Evolutionary conservation across 1,140 invertebrate species (phyloP), one percentile per base, ranked within the genome.

Genomic region (Hypsibius dujardini): DNA sequence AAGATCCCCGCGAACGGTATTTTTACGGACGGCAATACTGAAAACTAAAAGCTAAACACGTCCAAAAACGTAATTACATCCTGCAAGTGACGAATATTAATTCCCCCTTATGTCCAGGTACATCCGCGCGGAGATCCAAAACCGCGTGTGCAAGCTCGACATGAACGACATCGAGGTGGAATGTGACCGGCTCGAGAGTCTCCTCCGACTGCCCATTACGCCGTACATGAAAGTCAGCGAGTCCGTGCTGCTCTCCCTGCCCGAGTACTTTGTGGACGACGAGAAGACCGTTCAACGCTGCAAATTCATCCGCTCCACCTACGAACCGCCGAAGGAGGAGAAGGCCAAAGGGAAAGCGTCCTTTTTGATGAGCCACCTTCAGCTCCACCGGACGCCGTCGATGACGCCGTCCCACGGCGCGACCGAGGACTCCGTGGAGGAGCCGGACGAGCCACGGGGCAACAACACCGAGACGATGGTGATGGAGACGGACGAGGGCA

Each of bases 51-150:
- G 28, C 28, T 28, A 28, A 28, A 28, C 28, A 28, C 28, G 28
- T 28, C 28, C 28, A 28, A 28, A 28, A 28, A 28, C 28, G 28
- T 28, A 28, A 28, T 28, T 28, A 28, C 28, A 28, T 28, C 28
- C 28, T 28, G 28, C 28, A 28, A 28, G 28, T 28, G 28, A 28
- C 28, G 28, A 28, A 28, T 28, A 28, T 28, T 28, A 28, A 28
- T 28, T 28, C 28, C 28, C 28, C 28, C 28, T 28, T 28, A 28
- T 28, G 28, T 28, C 28, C 28, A 28, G 28, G 28, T 85, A 88
- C 74, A 90, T 89, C 79, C 83, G 90, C 70, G 88, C 90, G 1
- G 89, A 93, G 79, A 88, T 92, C 62, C 90, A 92, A 79, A 93
- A 95, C 78, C 85, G 87, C 74, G 90, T 91, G 1, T 92, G 91